A percentile compares a stretch with the other conserved stretches of the same genome.
phyloP scores from a whole-genome alignment of 2,888 invertebrate species.

The Neria commutata region DNA sequence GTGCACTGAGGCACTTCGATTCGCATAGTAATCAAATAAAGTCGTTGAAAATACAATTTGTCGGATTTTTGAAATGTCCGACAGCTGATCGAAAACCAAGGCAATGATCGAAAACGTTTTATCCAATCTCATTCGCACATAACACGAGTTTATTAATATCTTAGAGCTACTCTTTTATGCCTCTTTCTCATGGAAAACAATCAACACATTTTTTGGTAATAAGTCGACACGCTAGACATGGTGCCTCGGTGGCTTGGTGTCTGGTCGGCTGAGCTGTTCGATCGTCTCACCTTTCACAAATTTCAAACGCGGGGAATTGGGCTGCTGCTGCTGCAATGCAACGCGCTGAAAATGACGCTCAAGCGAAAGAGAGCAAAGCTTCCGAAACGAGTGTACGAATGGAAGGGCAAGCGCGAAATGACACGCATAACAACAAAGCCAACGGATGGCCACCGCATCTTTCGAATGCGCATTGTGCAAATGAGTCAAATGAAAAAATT shows the following conservation, averaged over 20 bases:
- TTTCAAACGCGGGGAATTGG: not conserved
- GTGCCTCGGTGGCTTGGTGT: not conserved
- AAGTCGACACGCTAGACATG: not conserved
- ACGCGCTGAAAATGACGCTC: not conserved
- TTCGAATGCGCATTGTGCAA: not conserved
- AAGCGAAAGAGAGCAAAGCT: not conserved
- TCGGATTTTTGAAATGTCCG: too few relatives aligned
- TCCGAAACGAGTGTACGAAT: not conserved
- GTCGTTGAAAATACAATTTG: too few relatives aligned
- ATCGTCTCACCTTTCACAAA: slow-evolving; percentile 4
- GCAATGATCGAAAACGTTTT: too few relatives aligned
- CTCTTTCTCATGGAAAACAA: not conserved
- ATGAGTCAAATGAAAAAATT: slow-evolving; percentile 9
- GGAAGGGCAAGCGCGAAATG: not conserved
- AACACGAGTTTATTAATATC: not conserved
- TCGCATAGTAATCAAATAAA: too few relatives aligned
- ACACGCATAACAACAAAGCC: not conserved
- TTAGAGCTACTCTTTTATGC: not conserved
- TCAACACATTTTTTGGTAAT: not conserved
- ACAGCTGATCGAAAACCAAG: too few relatives aligned
- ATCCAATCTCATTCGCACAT: not conserved
- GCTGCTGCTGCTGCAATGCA: not conserved
- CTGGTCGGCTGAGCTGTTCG: not conserved
- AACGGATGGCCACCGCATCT: not conserved
- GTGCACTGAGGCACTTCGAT: too few relatives aligned